Evolutionary conservation across 2,113 vertebrate species (phyloP), one percentile per base, ranked within the genome.

Genomic region (Uria aalge): DNA sequence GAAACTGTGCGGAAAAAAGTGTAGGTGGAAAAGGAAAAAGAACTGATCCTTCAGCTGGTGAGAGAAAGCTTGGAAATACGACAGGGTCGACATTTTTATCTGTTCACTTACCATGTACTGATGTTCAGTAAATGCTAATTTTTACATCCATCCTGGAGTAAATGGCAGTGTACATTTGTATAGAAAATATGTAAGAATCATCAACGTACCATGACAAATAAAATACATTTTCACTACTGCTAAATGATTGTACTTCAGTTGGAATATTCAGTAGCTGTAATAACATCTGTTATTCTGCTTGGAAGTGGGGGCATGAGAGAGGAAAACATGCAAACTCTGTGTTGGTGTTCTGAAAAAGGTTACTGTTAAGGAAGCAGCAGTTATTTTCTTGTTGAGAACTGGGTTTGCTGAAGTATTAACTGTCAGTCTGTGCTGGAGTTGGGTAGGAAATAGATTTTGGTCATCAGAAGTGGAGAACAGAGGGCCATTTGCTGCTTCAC

Each of bases 181-280:
- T 52, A 81, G 66, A 79, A 94, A 57, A 22, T 40, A 24, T 14
- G 3, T 78, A 29, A 91, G 73, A 94, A 48, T 89, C 40, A 82
- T 89, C 86, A 78, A 12, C 0, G 0, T 78, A 59, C 67, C 75
- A 18, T 63, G 57, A 47, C 67, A 88, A 73, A 92, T 87, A 53
- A 79, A 86, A 68, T 76, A 13, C 55, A 38, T 72, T 92, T 90
- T 91, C 11, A 20, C 67, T 85, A 64, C 66, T 79, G 60, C 52
- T 94, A 73, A 94, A 57, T 9, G 26, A 40, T 88, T 85, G 71
- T 91, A 40, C 21, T 90, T 94, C 50, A 71, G 43, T 36, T 85
- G 69, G 81, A 96, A 77, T 85, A 79, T 78, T 66, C 83, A 85
- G 67, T 94, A 82, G 74, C 84, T 76, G 55, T 83, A 88, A 83